Conservation (phyloP, 2,888 invertebrate genomes). For the Ornithoptera alexandrae region DNA sequence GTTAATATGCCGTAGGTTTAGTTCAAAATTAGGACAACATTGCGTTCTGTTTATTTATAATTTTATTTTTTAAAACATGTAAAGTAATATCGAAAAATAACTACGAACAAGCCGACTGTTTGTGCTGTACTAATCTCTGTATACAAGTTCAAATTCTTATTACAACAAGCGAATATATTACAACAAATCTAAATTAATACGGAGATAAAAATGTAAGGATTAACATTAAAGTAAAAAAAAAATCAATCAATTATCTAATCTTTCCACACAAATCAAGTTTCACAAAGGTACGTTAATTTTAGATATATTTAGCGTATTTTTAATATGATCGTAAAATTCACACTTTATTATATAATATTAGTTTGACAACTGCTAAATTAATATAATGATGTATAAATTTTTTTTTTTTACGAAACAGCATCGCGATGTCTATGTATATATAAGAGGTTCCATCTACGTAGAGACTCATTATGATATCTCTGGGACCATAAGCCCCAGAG, state of each 20-base stretch:
- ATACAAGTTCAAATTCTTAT: not conserved
- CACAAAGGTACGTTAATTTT: not conserved
- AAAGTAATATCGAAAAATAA: too few species aligned
- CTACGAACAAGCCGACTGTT: too few species aligned
- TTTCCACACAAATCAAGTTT: constrained; percentile 1
- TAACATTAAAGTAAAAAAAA: not conserved
- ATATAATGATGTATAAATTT: not conserved
- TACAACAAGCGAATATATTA: not conserved
- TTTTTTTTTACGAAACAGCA: not conserved
- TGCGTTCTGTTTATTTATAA: too few species aligned
- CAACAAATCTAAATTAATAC: not conserved
- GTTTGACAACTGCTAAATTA: constrained; percentile 15
- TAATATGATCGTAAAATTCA: constrained; percentile 7
- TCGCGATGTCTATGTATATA: not conserved
- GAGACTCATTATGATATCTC: too few species aligned
- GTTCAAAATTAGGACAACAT: too few species aligned
- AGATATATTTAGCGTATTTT: not conserved
- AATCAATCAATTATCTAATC: not conserved
- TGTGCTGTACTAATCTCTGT: not conserved
- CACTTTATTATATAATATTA: constrained; percentile 9
- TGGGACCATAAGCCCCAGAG: too few species aligned
- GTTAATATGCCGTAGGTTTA: too few species aligned
- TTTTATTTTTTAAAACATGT: too few species aligned
- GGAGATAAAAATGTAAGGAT: not conserved
- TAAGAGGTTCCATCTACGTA: too few species aligned